Conservation (phyloP, 2,888 invertebrate genomes). For the Leptura quadrifasciata region DNA sequence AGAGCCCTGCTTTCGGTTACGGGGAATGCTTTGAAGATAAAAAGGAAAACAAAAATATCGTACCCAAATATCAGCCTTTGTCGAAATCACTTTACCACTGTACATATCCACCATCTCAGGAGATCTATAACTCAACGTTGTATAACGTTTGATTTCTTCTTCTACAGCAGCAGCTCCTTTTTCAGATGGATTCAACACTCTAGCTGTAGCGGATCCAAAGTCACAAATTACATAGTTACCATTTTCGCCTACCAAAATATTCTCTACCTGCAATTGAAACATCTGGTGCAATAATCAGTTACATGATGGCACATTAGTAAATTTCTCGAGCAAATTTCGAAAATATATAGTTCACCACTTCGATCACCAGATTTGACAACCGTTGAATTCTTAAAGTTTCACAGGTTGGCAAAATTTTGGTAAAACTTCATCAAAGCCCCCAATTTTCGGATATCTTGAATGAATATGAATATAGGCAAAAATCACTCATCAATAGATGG, state of each 20-base stretch:
- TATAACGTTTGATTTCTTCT: conserved; percentile 91
- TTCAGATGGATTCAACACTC: conserved; percentile 81
- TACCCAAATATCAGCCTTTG: conserved; percentile 93
- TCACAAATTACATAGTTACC: conserved; percentile 93
- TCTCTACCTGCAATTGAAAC: conserved; percentile 82
- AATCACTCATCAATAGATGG: too few species aligned
- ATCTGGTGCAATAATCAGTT: background rate
- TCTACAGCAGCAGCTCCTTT: conserved; percentile 84
- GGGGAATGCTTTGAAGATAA: too few species aligned
- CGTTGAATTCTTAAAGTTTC: too few species aligned
- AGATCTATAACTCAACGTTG: conserved; percentile 91
- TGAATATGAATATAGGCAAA: too few species aligned
- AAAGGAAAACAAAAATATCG: conserved; percentile 41
- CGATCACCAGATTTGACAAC: too few species aligned
- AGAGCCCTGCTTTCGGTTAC: too few species aligned
- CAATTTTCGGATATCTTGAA: too few species aligned
- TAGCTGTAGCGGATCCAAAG: conserved; percentile 95
- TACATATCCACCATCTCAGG: conserved; percentile 97
- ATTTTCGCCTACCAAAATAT: conserved; percentile 87
- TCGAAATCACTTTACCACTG: conserved; percentile 86
- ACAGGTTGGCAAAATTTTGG: too few species aligned
- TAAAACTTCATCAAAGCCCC: too few species aligned
- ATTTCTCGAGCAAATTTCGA: too few species aligned
- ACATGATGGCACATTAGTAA: too few species aligned
- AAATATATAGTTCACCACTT: too few species aligned